Evolutionary conservation across 2,888 invertebrate species (phyloP).

Genomic region (Pomacea canaliculata): DNA sequence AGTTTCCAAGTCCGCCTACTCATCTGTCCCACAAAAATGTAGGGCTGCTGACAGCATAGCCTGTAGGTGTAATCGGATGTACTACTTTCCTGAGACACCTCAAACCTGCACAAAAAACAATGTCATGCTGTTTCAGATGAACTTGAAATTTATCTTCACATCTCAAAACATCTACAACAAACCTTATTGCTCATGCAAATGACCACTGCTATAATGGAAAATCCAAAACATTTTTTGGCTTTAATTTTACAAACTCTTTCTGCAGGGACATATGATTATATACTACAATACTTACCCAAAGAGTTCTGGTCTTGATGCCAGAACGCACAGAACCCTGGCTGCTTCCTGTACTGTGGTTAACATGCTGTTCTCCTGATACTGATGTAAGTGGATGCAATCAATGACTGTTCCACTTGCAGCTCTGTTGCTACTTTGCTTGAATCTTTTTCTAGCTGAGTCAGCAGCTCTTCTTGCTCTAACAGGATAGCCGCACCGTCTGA

Average conservation of each 20-base stretch:
- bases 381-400: constrained; percentile 8
- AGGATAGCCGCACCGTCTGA: not conserved
- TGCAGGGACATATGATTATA: not conserved
- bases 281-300: constrained; percentile 5
- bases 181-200: no score
- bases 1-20: constrained; percentile 27
- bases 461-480: constrained; percentile 1
- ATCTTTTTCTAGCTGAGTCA: not conserved
- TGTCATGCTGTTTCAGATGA: no score
- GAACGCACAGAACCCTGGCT: constrained; percentile 4
- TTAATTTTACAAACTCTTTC: no score
- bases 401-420: not conserved
- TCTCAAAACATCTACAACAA: no score
- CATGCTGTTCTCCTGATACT: constrained; percentile 7
- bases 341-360: constrained; percentile 11
- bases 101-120: not conserved
- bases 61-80: constrained; percentile 4
- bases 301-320: constrained; percentile 6
- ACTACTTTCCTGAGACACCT: not conserved
- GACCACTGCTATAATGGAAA: no score
- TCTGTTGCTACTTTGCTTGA: not conserved
- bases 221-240: no score
- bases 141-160: no score
- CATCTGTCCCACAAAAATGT: constrained; percentile 28
- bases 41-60: constrained; percentile 24